Percentiles rank a stretch among this genome's conserved stretches.
phyloP scores from a whole-genome alignment of 2,888 invertebrate genomes.

The Tachina fera region DNA sequence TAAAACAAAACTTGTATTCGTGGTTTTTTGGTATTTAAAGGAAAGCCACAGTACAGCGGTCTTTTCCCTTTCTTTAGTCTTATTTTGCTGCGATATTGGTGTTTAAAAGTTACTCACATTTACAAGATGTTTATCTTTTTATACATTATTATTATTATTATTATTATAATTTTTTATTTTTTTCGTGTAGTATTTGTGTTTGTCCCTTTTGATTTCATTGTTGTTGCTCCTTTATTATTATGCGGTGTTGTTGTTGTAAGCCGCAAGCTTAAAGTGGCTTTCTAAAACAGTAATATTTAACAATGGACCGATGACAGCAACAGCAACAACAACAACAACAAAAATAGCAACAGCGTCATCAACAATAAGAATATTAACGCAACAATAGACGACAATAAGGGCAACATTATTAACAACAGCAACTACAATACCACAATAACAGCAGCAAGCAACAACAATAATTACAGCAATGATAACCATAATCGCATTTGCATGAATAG shows the following conservation, averaged over 20 bases:
- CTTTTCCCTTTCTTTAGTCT: background rate
- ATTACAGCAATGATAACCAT: slow-evolving; percentile 55
- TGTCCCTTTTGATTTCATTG: slow-evolving; percentile 46
- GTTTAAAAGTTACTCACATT: slow-evolving; percentile 60
- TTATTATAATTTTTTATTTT: background rate
- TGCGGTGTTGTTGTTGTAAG: slow-evolving; percentile 56
- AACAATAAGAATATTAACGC: slow-evolving; percentile 46
- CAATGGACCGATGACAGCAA: slow-evolving; percentile 48
- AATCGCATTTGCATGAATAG: slow-evolving; percentile 60
- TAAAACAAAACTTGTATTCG: slow-evolving; percentile 20
- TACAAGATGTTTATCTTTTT: slow-evolving; percentile 65
- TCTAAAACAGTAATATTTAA: slow-evolving; percentile 63
- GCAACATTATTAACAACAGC: slow-evolving; percentile 39
- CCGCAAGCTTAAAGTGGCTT: slow-evolving; percentile 66
- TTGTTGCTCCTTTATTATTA: slow-evolving; percentile 46
- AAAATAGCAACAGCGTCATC: slow-evolving; percentile 12
- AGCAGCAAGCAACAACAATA: slow-evolving; percentile 29
- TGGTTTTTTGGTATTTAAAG: slow-evolving; percentile 33
- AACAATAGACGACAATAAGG: slow-evolving; percentile 53
- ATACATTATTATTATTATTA: slow-evolving; percentile 18
- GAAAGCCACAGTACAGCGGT: slow-evolving; percentile 18
- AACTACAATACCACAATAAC: slow-evolving; percentile 41
- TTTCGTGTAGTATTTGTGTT: slow-evolving; percentile 18
- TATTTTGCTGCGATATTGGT: slow-evolving; percentile 40
- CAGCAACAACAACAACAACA: slow-evolving; percentile 44